phyloP scores from a whole-genome alignment of 2,888 invertebrate species.

The Zygothrica quintamaculata region DNA sequence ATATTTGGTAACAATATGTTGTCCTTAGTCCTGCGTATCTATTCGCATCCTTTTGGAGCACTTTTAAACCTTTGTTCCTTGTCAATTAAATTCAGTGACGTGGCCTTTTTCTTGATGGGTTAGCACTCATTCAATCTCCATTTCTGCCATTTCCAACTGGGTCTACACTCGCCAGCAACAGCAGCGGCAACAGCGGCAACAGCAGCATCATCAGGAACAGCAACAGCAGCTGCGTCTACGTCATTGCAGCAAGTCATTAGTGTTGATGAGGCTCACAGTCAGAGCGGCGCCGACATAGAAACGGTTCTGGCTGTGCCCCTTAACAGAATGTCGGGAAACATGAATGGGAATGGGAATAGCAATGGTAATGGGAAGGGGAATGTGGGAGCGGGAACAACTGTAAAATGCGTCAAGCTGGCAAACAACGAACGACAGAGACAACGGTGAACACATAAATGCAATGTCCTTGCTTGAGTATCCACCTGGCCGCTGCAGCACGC shows the following conservation, averaged over 20 bases:
- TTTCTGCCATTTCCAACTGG: conserved; percentile 30
- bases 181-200: too few relatives aligned
- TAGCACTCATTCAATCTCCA: conserved; percentile 2
- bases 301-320: too few relatives aligned
- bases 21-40: too few relatives aligned
- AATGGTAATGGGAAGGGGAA: not conserved
- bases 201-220: conserved; percentile 34
- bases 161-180: conserved; percentile 14
- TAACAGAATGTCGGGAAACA: too few relatives aligned
- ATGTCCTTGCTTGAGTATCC: conserved; percentile 16
- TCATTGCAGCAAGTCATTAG: conserved; percentile 73
- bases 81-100: not conserved
- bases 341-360: too few relatives aligned
- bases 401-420: conserved; percentile 23
- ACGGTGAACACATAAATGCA: conserved; percentile 34
- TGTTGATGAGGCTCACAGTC: conserved; percentile 64
- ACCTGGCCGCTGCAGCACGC: conserved; percentile 18
- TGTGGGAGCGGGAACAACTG: conserved; percentile 7
- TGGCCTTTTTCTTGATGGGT: not conserved
- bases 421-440: conserved; percentile 37
- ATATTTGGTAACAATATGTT: too few relatives aligned
- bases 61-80: not conserved
- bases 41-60: not conserved
- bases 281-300: too few relatives aligned
- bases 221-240: conserved; percentile 44